A percentile compares a stretch with the other conserved stretches of the same genome.
These are phyloP conservation scores for Lucifuga dentata DNA, from an alignment of 2,113 vertebrate genomes.

Conservation along the genomic window DNA sequence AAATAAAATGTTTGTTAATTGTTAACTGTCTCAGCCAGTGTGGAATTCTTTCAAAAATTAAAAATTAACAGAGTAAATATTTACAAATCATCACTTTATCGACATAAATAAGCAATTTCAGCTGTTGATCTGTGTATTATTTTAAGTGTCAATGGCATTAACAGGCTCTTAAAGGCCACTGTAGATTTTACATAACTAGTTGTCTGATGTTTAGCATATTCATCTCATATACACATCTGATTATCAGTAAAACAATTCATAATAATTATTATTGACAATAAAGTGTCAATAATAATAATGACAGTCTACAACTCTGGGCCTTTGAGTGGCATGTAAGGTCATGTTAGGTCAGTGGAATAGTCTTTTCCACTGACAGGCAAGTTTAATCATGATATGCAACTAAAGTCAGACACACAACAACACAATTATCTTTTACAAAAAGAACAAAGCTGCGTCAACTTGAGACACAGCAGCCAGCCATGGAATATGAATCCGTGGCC, in stretches of 20 bases:
- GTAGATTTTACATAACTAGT: slow-evolving; percentile 27
- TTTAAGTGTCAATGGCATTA: slow-evolving; percentile 6
- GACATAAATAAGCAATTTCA: slow-evolving; percentile 61
- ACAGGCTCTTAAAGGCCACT: slow-evolving; percentile 47
- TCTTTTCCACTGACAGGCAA: slow-evolving; percentile 22
- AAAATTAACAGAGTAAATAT: too few relatives aligned
- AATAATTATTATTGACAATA: too few relatives aligned
- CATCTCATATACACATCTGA: not conserved
- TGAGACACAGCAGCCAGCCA: slow-evolving; percentile 1
- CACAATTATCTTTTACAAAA: slow-evolving; percentile 21
- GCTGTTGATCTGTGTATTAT: slow-evolving; percentile 9
- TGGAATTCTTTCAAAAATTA: too few relatives aligned
- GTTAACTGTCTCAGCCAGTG: too few relatives aligned
- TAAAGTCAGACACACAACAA: slow-evolving; percentile 26
- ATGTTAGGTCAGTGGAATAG: slow-evolving; percentile 15
- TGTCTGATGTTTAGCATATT: not conserved
- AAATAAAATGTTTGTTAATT: slow-evolving; percentile 49
- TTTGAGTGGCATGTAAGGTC: slow-evolving; percentile 1
- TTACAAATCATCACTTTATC: slow-evolving; percentile 31
- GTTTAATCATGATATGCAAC: slow-evolving; percentile 18
- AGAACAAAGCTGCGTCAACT: slow-evolving; percentile 12
- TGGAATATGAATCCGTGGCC: slow-evolving; percentile 27
- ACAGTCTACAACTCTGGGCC: not conserved
- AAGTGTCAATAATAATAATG: not conserved
- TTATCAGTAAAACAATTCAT: too few relatives aligned